phyloP scores from a whole-genome alignment of 2,113 vertebrate species.

The Etheostoma spectabile region DNA sequence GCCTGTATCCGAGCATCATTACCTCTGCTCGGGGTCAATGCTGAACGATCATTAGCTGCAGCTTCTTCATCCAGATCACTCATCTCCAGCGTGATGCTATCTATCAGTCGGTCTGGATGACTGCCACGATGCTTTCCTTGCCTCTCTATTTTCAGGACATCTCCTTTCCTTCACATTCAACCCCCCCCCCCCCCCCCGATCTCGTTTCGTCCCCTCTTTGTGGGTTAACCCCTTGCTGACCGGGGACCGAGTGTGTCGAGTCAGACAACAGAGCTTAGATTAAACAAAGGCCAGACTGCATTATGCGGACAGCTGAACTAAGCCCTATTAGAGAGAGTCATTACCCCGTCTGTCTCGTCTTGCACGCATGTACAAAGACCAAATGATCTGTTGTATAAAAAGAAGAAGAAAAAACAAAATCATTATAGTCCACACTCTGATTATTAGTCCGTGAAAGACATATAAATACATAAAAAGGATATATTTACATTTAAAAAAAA shows the following conservation, averaged over 20 bases:
- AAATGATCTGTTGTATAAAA: constrained; percentile 26
- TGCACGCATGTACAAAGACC: constrained; percentile 31
- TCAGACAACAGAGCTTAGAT: constrained; percentile 45
- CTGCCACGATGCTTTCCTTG: neutral
- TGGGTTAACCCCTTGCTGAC: constrained; percentile 49
- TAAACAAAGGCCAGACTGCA: constrained; percentile 63
- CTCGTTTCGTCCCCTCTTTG: constrained; percentile 6
- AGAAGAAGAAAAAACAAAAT: neutral
- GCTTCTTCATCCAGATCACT: constrained; percentile 44
- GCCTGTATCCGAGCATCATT: constrained; percentile 36
- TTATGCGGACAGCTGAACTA: constrained; percentile 65
- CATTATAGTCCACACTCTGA: neutral
- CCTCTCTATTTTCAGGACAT: constrained; percentile 25
- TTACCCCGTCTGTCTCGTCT: constrained; percentile 57
- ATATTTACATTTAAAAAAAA: neutral
- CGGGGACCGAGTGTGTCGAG: constrained; percentile 10
- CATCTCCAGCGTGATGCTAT: constrained; percentile 32
- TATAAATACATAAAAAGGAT: neutral
- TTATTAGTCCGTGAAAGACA: neutral
- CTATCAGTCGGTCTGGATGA: constrained; percentile 25
- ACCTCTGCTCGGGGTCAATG: constrained; percentile 49
- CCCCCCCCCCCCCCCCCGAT: neutral
- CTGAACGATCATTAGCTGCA: constrained; percentile 51
- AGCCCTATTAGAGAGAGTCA: constrained; percentile 64
- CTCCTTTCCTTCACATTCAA: neutral